Percentiles rank a stretch among this genome's conserved stretches.
phyloP scores from a whole-genome alignment of 1,140 invertebrate genomes.

The Mya arenaria region DNA sequence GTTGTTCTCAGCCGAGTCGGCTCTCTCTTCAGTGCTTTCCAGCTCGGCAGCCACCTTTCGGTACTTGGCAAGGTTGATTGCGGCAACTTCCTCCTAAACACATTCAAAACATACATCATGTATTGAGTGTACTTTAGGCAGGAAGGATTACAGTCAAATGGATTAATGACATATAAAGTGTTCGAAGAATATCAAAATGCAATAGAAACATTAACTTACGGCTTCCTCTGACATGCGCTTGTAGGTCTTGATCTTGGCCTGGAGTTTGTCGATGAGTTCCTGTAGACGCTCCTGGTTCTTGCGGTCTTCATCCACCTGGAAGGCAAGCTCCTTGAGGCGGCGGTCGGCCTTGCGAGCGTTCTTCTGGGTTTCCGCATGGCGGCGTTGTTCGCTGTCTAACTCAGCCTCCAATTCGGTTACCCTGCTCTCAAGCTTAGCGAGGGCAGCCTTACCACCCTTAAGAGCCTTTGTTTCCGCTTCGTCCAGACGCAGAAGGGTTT shows the following conservation, averaged over 20 bases:
- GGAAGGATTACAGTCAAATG: background rate
- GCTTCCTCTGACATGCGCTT: conserved; percentile 99
- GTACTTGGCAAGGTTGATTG: conserved; percentile 99
- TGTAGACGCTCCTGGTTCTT: conserved; percentile 99
- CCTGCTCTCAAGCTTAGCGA: conserved; percentile 83
- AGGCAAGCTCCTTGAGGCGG: conserved; percentile 86
- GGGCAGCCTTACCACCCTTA: conserved; percentile 95
- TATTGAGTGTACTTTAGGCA: background rate
- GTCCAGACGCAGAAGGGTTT: conserved; percentile 94
- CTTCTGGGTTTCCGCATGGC: conserved; percentile 89
- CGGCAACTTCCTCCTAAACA: conserved; percentile 95
- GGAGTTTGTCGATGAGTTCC: conserved; percentile 98
- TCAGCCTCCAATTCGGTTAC: conserved; percentile 92
- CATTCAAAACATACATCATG: background rate
- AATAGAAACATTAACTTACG: too few relatives aligned
- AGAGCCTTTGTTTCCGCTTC: conserved; percentile 97
- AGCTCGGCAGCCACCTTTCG: conserved; percentile 99
- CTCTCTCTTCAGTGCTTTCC: conserved; percentile 99
- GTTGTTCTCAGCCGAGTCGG: conserved; percentile 98
- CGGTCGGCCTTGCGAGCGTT: conserved; percentile 89
- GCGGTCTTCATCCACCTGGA: conserved; percentile 94
- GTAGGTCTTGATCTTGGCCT: conserved; percentile 99
- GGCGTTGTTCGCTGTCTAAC: conserved; percentile 97
- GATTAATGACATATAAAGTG: background rate
- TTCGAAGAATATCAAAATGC: too few relatives aligned